Base-by-base conservation (phyloP, 2,797 vertebrate species). In the Acrossocheilus fasciatus region DNA sequence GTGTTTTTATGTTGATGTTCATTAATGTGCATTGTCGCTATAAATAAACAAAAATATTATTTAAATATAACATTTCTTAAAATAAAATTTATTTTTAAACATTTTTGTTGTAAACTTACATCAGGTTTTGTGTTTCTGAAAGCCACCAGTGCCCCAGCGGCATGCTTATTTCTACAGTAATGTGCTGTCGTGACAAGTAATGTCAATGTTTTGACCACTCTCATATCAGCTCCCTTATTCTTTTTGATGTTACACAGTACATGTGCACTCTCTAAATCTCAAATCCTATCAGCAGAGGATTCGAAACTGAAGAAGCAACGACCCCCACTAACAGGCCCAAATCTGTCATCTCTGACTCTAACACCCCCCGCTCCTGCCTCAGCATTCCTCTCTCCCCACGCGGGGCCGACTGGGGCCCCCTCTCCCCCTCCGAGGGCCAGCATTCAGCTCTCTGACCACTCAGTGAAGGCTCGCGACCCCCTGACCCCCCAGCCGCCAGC, bases 361-460 rank as follows among this genome's bases (percentile, higher is more conserved):
- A 89, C 91, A 91, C 90, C 90, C 91, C 87, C 89, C 87, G 90
- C 80, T 77, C 57, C 70, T 83, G 90, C 85, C 90, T 87, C 88
- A 89, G 91, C 87, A 88, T 89, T 92, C 90, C 89, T 88, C 84
- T 89, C 73, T 91, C 88, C 91, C 91, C 34, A 52, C 50, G 77
- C 72, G 39, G 83, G 82, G 81, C 76, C 85, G 85, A 89, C 87
- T 3, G 80, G 93, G 90, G 90, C 89, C 88, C 79, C 83, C 41
- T 83, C 83, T 86, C 83, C 89, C 91, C 86, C 87, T 89, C 81
- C 88, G 82, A 4, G 70, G 91, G 87, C 90, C 85, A 62, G 93
- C 93, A 95, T 95, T 96, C 94, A 96, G 96, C 96, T 97, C 96
- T 95, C 96, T 97, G 95, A 95, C 96, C 96, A 94, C 91, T 91